Evolutionary conservation across 1,140 invertebrate genomes (phyloP), one percentile per base, ranked within the genome.

Genomic region (Drosophila grimshawi): DNA sequence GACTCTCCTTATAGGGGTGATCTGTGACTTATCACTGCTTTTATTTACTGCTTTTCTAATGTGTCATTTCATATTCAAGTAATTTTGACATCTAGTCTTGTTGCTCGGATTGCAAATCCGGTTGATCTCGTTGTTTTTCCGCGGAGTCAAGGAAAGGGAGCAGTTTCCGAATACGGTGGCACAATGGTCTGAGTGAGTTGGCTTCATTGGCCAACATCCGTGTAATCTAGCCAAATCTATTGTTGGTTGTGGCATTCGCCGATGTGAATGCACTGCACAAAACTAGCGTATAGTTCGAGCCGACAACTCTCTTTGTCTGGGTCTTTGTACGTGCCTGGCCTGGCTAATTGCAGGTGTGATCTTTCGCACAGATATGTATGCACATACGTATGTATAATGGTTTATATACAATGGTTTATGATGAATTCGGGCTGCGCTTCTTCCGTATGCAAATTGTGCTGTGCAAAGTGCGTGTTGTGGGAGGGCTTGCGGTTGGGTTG

Each of bases 311-410:
- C 43, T 45, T 30, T 33, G 56, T 59, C 56, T 59, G 56, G 56
- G 41, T n/a, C 27, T 6, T 19, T 37, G 35, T 48, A 67, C 56
- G 70, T 67, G 70, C 41, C 33, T 7, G 10, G 49, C 30, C 49
- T 73, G 32, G 8, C 64, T 61, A 68, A 73, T 73, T 73, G 45
- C 49, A 52, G 33, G 64, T 73, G 70, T 30, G 56, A 73, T 67
- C 56, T 73, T 67, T 68, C 56, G 56, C 70, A 67, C 46, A 59
- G 64, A 60, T 67, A 53, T 19, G 19, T 19, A 19, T 19, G 19
- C 19, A 19, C 19, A 19, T 19, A 19, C 2, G 19, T 19, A 19
- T 19, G 19, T 19, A 19, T 19, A 19, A n/a, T n/a, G n/a, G n/a
- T n/a, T n/a, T 10, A 43, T 61, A 52, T 10, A 39, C 39, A 32